A percentile compares a stretch with the other conserved stretches of the same genome.
Conservation (phyloP, 2,113 vertebrate genomes). For the Cheirogaleus medius region DNA sequence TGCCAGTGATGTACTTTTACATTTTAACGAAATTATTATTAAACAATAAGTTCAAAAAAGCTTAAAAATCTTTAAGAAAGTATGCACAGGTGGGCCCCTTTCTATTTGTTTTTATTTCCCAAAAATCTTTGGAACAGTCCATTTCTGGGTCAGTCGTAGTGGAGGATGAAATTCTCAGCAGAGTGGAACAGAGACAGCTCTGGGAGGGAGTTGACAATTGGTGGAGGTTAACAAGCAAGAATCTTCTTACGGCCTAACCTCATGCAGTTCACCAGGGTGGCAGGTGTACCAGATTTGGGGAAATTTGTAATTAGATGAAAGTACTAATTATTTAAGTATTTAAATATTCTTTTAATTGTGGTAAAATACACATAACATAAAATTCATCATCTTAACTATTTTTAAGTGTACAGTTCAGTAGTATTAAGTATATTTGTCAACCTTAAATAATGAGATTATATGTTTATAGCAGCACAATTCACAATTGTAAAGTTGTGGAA, state of each 20-base stretch:
- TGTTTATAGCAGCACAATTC: too few relatives aligned
- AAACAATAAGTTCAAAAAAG: neutral
- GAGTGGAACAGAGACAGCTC: neutral
- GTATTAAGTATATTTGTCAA: neutral
- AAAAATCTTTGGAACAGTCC: neutral
- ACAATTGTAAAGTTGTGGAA: too few relatives aligned
- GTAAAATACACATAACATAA: neutral
- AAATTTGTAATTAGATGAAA: neutral
- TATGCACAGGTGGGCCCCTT: neutral
- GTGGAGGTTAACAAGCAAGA: neutral
- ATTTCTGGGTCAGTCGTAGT: neutral
- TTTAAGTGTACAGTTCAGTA: neutral
- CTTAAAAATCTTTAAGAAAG: neutral
- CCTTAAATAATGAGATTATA: neutral
- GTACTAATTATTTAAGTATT: neutral
- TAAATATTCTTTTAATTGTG: neutral
- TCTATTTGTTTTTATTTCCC: neutral
- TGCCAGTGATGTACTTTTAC: neutral
- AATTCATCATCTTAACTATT: neutral
- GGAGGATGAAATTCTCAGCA: neutral
- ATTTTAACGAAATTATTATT: neutral
- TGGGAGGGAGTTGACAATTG: neutral
- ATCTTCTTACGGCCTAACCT: neutral
- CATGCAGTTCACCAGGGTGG: neutral
- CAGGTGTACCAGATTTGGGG: neutral